Base-by-base conservation (phyloP, 2,888 invertebrate species). In the Pyrochroa serraticornis region DNA sequence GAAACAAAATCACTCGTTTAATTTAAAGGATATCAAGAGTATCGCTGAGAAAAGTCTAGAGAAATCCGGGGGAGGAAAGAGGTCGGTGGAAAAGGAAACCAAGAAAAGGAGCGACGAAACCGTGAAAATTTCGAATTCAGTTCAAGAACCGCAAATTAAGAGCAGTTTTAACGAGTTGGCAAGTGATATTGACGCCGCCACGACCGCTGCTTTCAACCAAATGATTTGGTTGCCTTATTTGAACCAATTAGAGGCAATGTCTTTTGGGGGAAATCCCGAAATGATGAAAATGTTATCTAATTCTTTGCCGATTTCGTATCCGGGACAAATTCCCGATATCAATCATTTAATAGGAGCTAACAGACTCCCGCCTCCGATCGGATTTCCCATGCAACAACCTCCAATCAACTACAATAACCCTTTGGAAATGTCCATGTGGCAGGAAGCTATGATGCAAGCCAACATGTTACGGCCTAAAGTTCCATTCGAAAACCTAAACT, bases 151-250 rank as follows among this genome's bases (percentile, higher is more conserved):
- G 8, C 39, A 48, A 31, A 13, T 47, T 8, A 58, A 52, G 30
- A 47, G 55, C n/a, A 62, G 57, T 32, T 63, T 66, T 50, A 75
- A 73, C 55, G 80, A 80, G 44, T 71, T 87, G 42, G 85, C 87
- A 0, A 84, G 83, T 45, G 88, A 89, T 56, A 85, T 89, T 38
- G 88, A 89, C 70, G 85, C 87, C 0, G 88, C 89, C 0, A 88
- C 87, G 1, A 82, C 87, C 42, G 87, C 88, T 0, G 85, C 88
- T 1, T 81, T 90, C 44, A 88, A 86, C 70, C 89, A 89, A 72
- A 88, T 90, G 87, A 75, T 89, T 63, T 90, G 89, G 90, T 75
- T 90, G 46, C 90, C 90, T 0, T 90, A 90, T 71, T 71, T 87
- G 38, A 84, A 82, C 66, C 87, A 87, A 70, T 74, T 87, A 50